Evolutionary conservation across 2,888 invertebrate species (phyloP), one percentile per base, ranked within the genome.

Genomic region (Mayetiola destructor): DNA sequence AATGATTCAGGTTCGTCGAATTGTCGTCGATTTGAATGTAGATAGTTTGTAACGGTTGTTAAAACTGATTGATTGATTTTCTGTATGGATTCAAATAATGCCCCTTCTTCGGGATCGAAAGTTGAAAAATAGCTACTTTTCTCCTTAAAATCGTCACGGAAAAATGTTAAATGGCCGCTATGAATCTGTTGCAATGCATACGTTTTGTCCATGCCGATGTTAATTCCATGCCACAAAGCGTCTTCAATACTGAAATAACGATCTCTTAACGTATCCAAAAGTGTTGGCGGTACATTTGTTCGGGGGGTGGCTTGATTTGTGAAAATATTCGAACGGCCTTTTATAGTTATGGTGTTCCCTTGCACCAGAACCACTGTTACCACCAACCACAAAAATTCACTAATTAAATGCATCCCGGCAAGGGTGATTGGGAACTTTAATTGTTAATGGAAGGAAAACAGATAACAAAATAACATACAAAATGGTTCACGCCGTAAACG

Each of bases 261-360:
- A 16, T 74, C 71, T 32, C 85, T 77, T 59, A 81, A 66, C 57
- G 75, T 67, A 66, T 85, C 84, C n/a, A 84, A 75, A 9, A 48
- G 27, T 27, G 48, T 48, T 27, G 48, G 48, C n/a, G 48, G 48
- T 18, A 5, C 14, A 16, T 39, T 36, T 36, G 36, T 36, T n/a
- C n/a, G n/a, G n/a, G n/a, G n/a, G n/a, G n/a, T n/a, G n/a, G n/a
- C n/a, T n/a, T n/a, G n/a, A n/a, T 27, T 48, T 14, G 29, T 14
- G n/a, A 48, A 48, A 27, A 48, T 48, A 27, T 48, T 48, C n/a
- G 48, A n/a, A n/a, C n/a, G n/a, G n/a, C n/a, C n/a, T n/a, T n/a
- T n/a, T n/a, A n/a, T n/a, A n/a, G n/a, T n/a, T n/a, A n/a, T n/a
- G n/a, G n/a, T 16, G 9, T 32, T 32, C 32, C 8, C 12, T 32